Percentiles rank a stretch among this genome's conserved stretches.
These are phyloP conservation scores for Crossaster papposus DNA, from an alignment of 53 echinoderm and acorn worm species.

Conservation along the genomic window DNA sequence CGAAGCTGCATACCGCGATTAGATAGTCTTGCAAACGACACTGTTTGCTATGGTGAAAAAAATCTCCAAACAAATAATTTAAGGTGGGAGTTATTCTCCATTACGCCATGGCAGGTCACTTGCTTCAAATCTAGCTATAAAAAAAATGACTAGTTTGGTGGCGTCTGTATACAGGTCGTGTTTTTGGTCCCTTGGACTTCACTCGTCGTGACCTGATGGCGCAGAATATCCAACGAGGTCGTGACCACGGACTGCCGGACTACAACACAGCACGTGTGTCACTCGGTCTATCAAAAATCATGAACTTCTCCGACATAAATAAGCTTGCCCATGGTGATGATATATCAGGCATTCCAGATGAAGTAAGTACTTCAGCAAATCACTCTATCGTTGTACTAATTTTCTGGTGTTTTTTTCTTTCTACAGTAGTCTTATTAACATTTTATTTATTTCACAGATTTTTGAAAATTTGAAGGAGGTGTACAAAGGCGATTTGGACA, in stretches of 20 bases:
- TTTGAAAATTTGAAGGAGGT: conserved; percentile 9
- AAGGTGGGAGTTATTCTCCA: no score
- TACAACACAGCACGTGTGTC: conserved; percentile 91
- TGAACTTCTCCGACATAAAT: conserved; percentile 66
- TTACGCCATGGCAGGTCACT: no score
- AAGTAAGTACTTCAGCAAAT: conserved; percentile 10
- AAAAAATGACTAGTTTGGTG: not conserved
- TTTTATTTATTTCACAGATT: conserved; percentile 39
- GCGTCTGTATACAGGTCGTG: conserved; percentile 69
- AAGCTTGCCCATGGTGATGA: not conserved
- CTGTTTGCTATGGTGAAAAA: no score
- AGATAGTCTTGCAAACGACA: no score
- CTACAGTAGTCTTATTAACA: not conserved
- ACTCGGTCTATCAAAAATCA: conserved; percentile 56
- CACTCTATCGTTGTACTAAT: not conserved
- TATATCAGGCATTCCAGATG: conserved; percentile 8
- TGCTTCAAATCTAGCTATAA: not conserved
- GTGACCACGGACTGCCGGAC: conserved; percentile 95
- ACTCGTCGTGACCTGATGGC: conserved; percentile 98
- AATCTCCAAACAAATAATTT: no score
- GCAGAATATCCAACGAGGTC: conserved; percentile 91
- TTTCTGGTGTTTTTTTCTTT: not conserved
- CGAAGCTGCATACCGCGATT: no score
- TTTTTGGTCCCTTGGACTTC: conserved; percentile 96
- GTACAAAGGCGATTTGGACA: conserved; percentile 51